Evolutionary conservation across 1,140 invertebrate genomes (phyloP).

Genomic region (Drosophila gunungcola): DNA sequence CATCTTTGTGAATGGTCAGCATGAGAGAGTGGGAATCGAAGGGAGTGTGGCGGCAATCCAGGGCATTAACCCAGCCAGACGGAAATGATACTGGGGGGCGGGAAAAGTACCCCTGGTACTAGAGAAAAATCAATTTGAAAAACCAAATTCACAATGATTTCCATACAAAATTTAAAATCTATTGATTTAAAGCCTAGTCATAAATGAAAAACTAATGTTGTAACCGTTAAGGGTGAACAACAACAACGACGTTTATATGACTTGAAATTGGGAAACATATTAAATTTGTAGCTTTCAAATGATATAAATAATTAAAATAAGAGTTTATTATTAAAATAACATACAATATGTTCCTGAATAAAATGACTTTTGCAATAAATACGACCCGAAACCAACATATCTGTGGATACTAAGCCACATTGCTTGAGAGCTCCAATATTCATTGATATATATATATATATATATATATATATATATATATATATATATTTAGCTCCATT

Average conservation of each 20-base stretch:
- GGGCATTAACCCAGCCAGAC: slow-evolving; percentile 3
- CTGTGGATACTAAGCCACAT: background rate
- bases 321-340: no score
- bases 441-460: background rate
- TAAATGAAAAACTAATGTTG: no score
- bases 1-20: slow-evolving; percentile 15
- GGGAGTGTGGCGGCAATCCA: background rate
- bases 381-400: no score
- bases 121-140: background rate
- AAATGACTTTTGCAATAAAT: no score
- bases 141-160: background rate
- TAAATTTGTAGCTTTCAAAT: no score
- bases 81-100: background rate
- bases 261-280: no score
- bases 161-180: no score
- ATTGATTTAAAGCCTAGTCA: no score
- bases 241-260: no score
- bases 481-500: slow-evolving; percentile 9
- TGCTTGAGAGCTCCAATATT: slow-evolving; percentile 8
- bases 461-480: background rate
- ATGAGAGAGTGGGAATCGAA: slow-evolving; percentile 6
- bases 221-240: no score
- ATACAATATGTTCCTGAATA: no score
- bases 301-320: no score
- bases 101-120: background rate